Conservation (phyloP, 2,888 invertebrate genomes). For the Mesodorylaimus sp. region DNA sequence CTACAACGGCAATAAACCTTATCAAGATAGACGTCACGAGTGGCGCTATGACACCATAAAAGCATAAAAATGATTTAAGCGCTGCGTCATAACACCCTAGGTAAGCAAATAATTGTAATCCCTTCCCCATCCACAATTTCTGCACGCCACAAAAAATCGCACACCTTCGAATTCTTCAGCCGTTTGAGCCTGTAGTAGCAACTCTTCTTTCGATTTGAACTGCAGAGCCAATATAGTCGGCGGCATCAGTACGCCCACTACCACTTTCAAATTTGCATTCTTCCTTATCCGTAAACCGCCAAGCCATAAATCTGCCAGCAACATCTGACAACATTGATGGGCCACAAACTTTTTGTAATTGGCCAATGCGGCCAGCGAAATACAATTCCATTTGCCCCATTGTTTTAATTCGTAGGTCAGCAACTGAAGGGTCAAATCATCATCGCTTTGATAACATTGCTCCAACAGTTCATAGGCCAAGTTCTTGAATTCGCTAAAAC, state of each 20-base stretch:
- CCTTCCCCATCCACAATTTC: too few relatives aligned
- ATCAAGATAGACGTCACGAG: too few relatives aligned
- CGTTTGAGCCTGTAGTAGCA: conserved; percentile 93
- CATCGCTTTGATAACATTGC: conserved; percentile 86
- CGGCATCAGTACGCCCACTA: conserved; percentile 57
- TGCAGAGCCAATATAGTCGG: conserved; percentile 67
- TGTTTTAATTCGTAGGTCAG: conserved; percentile 88
- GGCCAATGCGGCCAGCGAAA: conserved; percentile 82
- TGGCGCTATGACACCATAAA: too few relatives aligned
- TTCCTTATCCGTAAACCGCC: conserved; percentile 85
- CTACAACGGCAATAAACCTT: too few relatives aligned
- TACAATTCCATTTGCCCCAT: conserved; percentile 93
- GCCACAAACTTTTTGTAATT: conserved; percentile 49
- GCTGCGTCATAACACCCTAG: too few relatives aligned
- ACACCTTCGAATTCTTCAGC: conserved; percentile 72
- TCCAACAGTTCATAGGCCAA: conserved; percentile 74
- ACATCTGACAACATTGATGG: conserved; percentile 51
- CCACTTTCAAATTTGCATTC: conserved; percentile 68
- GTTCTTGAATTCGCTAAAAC: conserved; percentile 24
- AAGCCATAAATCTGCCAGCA: conserved; percentile 98
- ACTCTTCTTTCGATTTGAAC: conserved; percentile 90
- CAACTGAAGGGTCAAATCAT: conserved; percentile 79
- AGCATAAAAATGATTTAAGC: too few relatives aligned
- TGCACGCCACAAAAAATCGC: too few relatives aligned
- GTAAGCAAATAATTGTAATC: too few relatives aligned